phyloP scores from a whole-genome alignment of 2,113 vertebrate genomes.

The Hydrolagus affinis region DNA sequence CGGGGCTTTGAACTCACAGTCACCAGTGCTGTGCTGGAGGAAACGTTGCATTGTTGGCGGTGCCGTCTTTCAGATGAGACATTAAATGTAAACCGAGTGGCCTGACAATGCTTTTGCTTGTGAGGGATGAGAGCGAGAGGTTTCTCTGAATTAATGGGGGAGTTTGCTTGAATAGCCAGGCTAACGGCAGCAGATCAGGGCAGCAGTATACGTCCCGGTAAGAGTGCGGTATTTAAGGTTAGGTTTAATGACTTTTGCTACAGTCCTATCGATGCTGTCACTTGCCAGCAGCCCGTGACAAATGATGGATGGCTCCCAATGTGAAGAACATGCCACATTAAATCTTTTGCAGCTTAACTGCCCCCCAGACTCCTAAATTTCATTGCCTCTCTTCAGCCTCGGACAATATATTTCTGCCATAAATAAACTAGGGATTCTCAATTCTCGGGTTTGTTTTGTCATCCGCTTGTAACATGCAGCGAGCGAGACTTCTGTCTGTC shows the following conservation, averaged over 20 bases:
- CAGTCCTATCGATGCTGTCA: constrained; percentile 52
- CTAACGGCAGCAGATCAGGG: not conserved
- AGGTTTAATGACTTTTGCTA: constrained; percentile 40
- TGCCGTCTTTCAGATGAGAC: no score
- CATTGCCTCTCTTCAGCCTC: constrained; percentile 31
- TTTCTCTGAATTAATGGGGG: not conserved
- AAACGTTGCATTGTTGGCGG: no score
- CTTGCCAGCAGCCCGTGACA: constrained; percentile 38
- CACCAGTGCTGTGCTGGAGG: no score
- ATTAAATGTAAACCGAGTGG: no score
- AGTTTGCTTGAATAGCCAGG: not conserved
- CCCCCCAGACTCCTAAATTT: constrained; percentile 45
- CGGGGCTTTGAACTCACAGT: no score
- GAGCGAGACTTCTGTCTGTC: not conserved
- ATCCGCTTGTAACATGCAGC: not conserved
- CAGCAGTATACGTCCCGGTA: not conserved
- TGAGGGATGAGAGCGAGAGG: no score
- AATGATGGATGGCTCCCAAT: constrained; percentile 49
- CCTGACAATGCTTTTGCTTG: no score
- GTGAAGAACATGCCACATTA: constrained; percentile 42
- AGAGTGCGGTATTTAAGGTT: constrained; percentile 32
- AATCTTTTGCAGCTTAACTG: constrained; percentile 43
- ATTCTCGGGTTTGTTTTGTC: not conserved
- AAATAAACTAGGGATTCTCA: not conserved
- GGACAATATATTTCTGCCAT: not conserved